These are phyloP conservation scores for Muschampia plurimacula DNA, from an alignment of 2,888 invertebrate genomes.

Conservation along the genomic window DNA sequence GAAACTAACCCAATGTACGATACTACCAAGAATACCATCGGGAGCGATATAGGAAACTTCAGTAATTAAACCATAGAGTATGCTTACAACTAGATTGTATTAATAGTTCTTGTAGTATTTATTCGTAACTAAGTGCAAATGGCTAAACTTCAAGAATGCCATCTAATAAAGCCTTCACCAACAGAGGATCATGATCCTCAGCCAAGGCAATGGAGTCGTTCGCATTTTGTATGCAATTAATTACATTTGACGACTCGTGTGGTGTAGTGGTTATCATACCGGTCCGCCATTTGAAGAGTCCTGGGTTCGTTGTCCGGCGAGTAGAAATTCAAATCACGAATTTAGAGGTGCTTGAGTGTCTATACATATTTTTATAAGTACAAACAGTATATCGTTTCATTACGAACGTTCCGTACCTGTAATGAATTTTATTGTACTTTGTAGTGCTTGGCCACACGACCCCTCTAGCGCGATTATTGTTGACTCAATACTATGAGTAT, in stretches of 20 bases:
- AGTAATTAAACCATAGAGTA: slow-evolving; percentile 12
- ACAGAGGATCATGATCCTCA: not conserved
- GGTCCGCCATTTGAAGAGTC: too few species aligned
- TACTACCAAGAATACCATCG: slow-evolving; percentile 1
- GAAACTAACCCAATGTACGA: not conserved
- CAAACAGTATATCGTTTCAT: not conserved
- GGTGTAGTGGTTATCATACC: too few species aligned
- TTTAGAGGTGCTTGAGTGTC: too few species aligned
- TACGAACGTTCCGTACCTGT: not conserved
- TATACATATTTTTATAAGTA: too few species aligned
- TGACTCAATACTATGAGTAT: not conserved
- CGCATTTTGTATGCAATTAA: too few species aligned
- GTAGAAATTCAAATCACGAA: too few species aligned
- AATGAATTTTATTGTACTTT: not conserved
- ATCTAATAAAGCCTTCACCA: not conserved
- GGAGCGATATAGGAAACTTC: not conserved
- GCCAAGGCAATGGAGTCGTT: not conserved
- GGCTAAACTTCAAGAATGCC: not conserved
- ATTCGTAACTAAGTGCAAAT: not conserved
- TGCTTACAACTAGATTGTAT: slow-evolving; percentile 10
- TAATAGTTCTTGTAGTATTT: slow-evolving; percentile 3
- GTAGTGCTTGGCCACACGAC: not conserved
- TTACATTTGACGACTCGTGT: too few species aligned
- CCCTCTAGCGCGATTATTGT: not conserved
- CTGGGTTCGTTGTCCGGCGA: too few species aligned